Base-by-base conservation (phyloP, 2,113 vertebrate species). In the Cephalophus harveyi region DNA sequence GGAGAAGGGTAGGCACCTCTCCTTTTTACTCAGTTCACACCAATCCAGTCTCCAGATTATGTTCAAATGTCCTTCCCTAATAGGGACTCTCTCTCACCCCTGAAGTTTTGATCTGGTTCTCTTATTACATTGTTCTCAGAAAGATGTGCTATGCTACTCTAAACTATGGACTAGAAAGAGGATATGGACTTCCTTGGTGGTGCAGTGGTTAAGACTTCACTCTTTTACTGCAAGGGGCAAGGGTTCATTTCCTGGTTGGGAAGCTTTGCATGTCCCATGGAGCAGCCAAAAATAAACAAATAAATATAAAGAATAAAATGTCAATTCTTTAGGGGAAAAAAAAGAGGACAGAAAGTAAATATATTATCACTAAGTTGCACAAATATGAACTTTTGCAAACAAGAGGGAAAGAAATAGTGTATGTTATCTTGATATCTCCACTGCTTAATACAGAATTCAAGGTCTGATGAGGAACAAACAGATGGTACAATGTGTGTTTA, bases 1-100 rank as follows among this genome's bases (percentile, higher is more conserved):
- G 2, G 13, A 4, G 21, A 59, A 36, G 1, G 7, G 19, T 14
- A 48, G 12, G 7, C 0, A 59, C 5, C 7, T 54, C 5, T 88
- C 30, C 6, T 30, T 92, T 64, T 25, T n/a, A 64, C 10, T 23
- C 12, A 71, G 12, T 33, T 52, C 28, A 81, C 21, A 21, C 2
- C 10, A 36, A 60, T 33, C 25, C 15, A 21, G n/a, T 8, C 21
- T 85, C n/a, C 11, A 81, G 33, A 40, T n/a, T 33, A 19, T 15
- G 11, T 46, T 87, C 5, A 89, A 40, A 50, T 2, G 17, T 27
- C n/a, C 23, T 82, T 55, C 60, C 30, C 30, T 87, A 17, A 23
- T 33, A 76, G 19, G 15, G 48, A 78, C 15, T 55, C 52, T 16
- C 21, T 97, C 14, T 4, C 28, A 33, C 17, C n/a, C 4, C 2